phyloP scores from a whole-genome alignment of 1,140 invertebrate species.

The Tetramorium simillimum region DNA sequence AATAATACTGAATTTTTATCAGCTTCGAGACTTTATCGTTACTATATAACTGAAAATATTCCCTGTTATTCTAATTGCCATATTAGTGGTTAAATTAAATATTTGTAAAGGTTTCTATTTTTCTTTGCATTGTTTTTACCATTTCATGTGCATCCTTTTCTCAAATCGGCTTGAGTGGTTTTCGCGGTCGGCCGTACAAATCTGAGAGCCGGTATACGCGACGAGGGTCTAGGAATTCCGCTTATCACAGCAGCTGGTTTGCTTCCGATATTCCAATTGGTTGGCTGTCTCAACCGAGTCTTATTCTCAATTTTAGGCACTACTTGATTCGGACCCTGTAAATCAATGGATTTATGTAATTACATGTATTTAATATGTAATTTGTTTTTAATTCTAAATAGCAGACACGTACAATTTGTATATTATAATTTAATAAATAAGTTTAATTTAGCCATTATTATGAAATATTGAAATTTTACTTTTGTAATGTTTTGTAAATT shows the following conservation, averaged over 20 bases:
- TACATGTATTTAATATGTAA: background rate
- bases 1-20: conserved; percentile 68
- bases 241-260: conserved; percentile 75
- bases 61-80: conserved; percentile 38
- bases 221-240: conserved; percentile 83
- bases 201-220: conserved; percentile 79
- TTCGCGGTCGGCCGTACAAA: conserved; percentile 69
- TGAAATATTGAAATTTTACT: background rate
- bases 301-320: conserved; percentile 68
- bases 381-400: background rate
- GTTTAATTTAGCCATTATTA: background rate
- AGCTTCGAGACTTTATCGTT: conserved; percentile 22
- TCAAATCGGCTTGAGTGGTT: conserved; percentile 66
- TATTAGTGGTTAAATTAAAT: conserved; percentile 42
- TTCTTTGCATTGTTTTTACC: conserved; percentile 25
- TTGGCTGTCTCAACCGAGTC: conserved; percentile 78
- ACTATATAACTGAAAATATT: conserved; percentile 58
- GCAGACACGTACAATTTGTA: background rate
- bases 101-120: conserved; percentile 1
- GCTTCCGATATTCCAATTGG: conserved; percentile 74
- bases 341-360: conserved; percentile 20
- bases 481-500: conserved; percentile 12
- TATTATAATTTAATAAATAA: background rate
- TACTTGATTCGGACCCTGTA: conserved; percentile 66
- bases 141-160: conserved; percentile 68